Conservation (phyloP, 2,797 vertebrate genomes). For the Hemitrygon akajei region DNA sequence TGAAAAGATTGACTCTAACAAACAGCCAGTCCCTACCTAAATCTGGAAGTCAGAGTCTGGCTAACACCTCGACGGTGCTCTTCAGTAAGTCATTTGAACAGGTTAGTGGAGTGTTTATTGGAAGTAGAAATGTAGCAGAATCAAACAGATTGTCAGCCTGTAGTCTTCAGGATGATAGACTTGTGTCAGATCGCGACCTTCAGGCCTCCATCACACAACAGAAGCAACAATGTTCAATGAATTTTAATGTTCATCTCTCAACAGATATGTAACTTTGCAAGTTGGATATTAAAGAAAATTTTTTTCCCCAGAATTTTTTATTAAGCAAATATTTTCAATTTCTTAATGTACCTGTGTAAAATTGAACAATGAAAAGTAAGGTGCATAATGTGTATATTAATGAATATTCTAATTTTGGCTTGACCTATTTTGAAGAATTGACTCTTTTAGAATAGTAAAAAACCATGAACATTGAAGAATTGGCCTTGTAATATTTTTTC, state of each 20-base stretch:
- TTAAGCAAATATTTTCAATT: background rate
- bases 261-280: slow-evolving; percentile 62
- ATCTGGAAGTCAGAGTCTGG: slow-evolving; percentile 79
- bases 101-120: slow-evolving; percentile 63
- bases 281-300: background rate
- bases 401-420: background rate
- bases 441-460: background rate
- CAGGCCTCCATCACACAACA: slow-evolving; percentile 63
- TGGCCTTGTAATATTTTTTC: background rate
- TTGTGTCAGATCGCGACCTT: slow-evolving; percentile 66
- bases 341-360: background rate
- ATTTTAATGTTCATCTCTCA: slow-evolving; percentile 84
- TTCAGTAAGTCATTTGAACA: slow-evolving; percentile 97
- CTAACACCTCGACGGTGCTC: slow-evolving; percentile 81
- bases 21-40: slow-evolving; percentile 95
- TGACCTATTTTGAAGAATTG: background rate
- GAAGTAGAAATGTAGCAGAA: slow-evolving; percentile 56
- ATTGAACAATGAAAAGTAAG: background rate
- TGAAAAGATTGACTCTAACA: slow-evolving; percentile 85
- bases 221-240: slow-evolving; percentile 79
- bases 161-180: slow-evolving; percentile 85
- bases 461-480: background rate
- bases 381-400: background rate
- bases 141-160: slow-evolving; percentile 76
- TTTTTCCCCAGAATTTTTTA: background rate